Evolutionary conservation across 2,888 invertebrate genomes (phyloP).

Genomic region (Heteromyza rotundicornis): DNA sequence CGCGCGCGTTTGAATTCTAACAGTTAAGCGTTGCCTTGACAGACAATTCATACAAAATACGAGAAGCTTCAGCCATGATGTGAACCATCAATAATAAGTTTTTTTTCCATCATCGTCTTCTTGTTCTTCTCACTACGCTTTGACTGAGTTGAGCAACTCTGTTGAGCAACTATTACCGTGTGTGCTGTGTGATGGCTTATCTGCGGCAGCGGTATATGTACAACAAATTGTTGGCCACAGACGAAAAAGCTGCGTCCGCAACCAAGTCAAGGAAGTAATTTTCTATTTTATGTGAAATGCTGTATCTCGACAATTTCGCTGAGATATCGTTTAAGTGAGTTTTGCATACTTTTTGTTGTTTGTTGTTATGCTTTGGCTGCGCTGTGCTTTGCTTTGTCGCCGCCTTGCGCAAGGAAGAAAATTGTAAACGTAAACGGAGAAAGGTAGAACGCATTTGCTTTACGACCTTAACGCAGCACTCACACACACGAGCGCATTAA

Average conservation of each 20-base stretch:
- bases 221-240: not conserved
- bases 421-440: not conserved
- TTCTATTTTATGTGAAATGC: not conserved
- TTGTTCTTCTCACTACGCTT: too few species aligned
- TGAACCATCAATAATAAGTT: not conserved
- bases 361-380: too few species aligned
- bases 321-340: conserved; percentile 1
- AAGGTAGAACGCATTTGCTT: conserved; percentile 2
- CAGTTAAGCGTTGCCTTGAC: too few species aligned
- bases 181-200: not conserved
- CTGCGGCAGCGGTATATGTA: not conserved
- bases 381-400: not conserved
- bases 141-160: too few species aligned
- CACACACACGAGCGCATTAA: too few species aligned
- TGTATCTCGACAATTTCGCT: not conserved
- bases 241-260: not conserved
- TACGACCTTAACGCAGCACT: not conserved
- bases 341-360: too few species aligned
- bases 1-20: too few species aligned
- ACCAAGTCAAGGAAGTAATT: not conserved
- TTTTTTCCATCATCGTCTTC: not conserved
- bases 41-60: not conserved
- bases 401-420: not conserved
- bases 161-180: not conserved
- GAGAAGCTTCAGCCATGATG: not conserved